These are phyloP conservation scores for Drosophila serrata DNA, from an alignment of 1,140 invertebrate species.

Conservation along the genomic window DNA sequence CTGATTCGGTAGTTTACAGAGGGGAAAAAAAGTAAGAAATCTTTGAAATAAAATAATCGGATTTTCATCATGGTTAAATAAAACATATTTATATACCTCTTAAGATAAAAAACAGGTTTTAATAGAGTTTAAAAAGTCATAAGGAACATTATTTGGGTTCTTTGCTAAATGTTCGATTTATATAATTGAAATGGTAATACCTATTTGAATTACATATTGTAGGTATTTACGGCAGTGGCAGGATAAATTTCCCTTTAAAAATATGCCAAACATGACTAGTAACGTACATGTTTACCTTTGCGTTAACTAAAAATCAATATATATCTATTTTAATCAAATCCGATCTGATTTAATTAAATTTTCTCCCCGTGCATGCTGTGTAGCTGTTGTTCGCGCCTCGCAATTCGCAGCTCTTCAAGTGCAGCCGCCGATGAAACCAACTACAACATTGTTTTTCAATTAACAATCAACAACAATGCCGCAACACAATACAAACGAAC, in stretches of 20 bases:
- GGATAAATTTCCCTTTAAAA: background rate
- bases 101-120: background rate
- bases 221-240: background rate
- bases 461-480: slow-evolving; percentile 83
- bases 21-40: background rate
- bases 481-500: slow-evolving; percentile 58
- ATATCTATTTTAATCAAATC: background rate
- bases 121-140: too few species aligned
- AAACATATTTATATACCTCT: background rate
- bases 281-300: background rate
- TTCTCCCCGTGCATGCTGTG: slow-evolving; percentile 17
- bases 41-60: background rate
- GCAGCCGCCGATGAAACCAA: slow-evolving; percentile 61
- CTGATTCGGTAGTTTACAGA: slow-evolving; percentile 16
- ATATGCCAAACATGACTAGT: too few species aligned
- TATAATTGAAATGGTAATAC: too few species aligned
- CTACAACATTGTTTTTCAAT: slow-evolving; percentile 82
- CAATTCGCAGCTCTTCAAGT: slow-evolving; percentile 73
- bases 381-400: slow-evolving; percentile 53
- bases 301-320: background rate
- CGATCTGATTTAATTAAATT: background rate
- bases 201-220: too few species aligned
- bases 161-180: background rate
- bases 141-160: background rate
- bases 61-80: background rate